Evolutionary conservation across 2,113 vertebrate genomes (phyloP), one percentile per base, ranked within the genome.

Genomic region (Hemiprocne comata): DNA sequence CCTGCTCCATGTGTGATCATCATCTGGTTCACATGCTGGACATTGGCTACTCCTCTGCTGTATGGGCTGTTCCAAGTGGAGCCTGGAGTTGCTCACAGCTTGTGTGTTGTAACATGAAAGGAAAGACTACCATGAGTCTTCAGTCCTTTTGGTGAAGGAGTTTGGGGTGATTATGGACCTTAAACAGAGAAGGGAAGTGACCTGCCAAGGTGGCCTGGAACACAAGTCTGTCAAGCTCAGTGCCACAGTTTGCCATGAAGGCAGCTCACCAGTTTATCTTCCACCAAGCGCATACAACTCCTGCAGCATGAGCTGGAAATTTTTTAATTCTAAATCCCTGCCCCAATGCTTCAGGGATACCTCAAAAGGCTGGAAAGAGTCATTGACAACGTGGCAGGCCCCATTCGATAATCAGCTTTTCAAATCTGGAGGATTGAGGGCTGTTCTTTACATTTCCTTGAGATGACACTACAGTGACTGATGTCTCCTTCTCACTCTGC

Each of bases 91-190:
- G n/a, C 11, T 62, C 13, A 18, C 2, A 5, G 9, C 33, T 54
- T 6, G 4, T 50, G 40, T 5, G 1, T 42, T 76, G 9, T 15
- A 69, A 55, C 0, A 0, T 3, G 2, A 73, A 46, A 2, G 28
- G 15, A 53, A 34, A 72, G 50, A 20, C 24, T 79, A 25, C 16
- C 57, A 50, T 1, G 0, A 33, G 55, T 29, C n/a, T 55, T 25
- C 57, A 71, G 12, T 6, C 48, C 28, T 61, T 51, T 50, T 31
- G 16, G 33, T 53, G 16, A 48, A 53, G 36, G 38, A 46, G 11
- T 60, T 38, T 58, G 9, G 12, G 34, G n/a, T 55, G 31, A 42
- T 62, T 55, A 33, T 7, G 4, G 24, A 18, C 23, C 20, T 86
- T 73, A 66, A 60, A 54, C 9, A 46, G 5, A 60, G 28, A 9